These are phyloP conservation scores for Ophthalmotilapia sp. DNA, from an alignment of 2,113 vertebrate species.

Conservation along the genomic window DNA sequence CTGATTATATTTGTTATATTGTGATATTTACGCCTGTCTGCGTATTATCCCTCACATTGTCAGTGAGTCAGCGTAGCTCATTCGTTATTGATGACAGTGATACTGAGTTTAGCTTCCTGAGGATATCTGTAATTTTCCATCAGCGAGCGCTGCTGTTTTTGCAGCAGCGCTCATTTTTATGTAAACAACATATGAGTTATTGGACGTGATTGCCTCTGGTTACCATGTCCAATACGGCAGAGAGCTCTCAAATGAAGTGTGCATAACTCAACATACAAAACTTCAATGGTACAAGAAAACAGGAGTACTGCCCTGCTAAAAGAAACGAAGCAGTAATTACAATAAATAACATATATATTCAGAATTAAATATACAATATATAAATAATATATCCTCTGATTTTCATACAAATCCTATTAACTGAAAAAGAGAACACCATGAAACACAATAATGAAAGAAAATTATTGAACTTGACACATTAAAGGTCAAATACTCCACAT, in stretches of 20 bases:
- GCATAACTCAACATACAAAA: background rate
- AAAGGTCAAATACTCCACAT: background rate
- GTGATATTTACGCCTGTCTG: background rate
- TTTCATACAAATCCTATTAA: background rate
- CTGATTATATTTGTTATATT: background rate
- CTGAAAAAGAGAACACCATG: background rate
- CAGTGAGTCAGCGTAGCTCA: background rate
- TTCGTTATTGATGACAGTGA: background rate
- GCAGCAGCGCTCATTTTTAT: background rate
- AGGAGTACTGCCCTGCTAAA: background rate
- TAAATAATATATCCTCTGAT: background rate
- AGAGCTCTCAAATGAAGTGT: background rate
- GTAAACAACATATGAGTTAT: background rate
- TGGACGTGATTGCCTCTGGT: background rate
- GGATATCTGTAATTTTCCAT: background rate
- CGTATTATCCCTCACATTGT: background rate
- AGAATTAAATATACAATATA: background rate
- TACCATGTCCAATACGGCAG: background rate
- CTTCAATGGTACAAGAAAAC: background rate
- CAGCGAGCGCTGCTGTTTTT: background rate
- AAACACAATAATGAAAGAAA: background rate
- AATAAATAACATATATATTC: background rate
- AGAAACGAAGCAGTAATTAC: rapidly evolving
- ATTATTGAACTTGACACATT: background rate
- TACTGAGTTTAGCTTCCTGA: background rate